These are phyloP conservation scores for Pagrus major DNA, from an alignment of 2,113 vertebrate species.

Conservation along the genomic window DNA sequence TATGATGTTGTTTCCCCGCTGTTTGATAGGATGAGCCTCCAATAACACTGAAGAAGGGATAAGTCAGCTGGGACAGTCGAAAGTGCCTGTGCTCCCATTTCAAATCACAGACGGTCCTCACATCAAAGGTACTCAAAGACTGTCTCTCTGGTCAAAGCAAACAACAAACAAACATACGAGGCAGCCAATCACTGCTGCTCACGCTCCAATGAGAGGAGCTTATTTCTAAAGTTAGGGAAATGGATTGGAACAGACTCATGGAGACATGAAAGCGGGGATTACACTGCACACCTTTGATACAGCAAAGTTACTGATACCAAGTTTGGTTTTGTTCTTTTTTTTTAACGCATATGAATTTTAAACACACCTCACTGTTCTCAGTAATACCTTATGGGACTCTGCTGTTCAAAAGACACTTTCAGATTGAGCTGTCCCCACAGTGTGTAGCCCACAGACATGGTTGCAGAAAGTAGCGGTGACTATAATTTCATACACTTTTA, in stretches of 20 bases:
- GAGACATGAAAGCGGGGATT: slow-evolving; percentile 51
- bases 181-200: slow-evolving; percentile 64
- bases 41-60: slow-evolving; percentile 64
- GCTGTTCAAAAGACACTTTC: slow-evolving; percentile 25
- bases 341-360: slow-evolving; percentile 19
- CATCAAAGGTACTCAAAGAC: slow-evolving; percentile 79
- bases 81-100: slow-evolving; percentile 71
- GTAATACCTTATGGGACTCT: background rate
- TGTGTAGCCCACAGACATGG: slow-evolving; percentile 12
- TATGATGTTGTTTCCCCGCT: slow-evolving; percentile 74
- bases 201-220: slow-evolving; percentile 65
- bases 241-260: slow-evolving; percentile 35
- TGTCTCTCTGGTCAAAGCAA: slow-evolving; percentile 72
- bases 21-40: slow-evolving; percentile 78
- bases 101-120: slow-evolving; percentile 76
- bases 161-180: slow-evolving; percentile 76
- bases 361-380: slow-evolving; percentile 25
- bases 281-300: slow-evolving; percentile 54
- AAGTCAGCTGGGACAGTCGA: slow-evolving; percentile 59
- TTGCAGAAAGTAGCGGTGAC: slow-evolving; percentile 14
- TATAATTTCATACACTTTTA: slow-evolving; percentile 45
- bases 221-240: slow-evolving; percentile 67
- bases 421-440: slow-evolving; percentile 13
- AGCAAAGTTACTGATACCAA: slow-evolving; percentile 41
- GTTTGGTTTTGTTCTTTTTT: slow-evolving; percentile 21